Evolutionary conservation across 2,888 invertebrate species (phyloP).

Genomic region (Gymnoscelis rufifasciata): DNA sequence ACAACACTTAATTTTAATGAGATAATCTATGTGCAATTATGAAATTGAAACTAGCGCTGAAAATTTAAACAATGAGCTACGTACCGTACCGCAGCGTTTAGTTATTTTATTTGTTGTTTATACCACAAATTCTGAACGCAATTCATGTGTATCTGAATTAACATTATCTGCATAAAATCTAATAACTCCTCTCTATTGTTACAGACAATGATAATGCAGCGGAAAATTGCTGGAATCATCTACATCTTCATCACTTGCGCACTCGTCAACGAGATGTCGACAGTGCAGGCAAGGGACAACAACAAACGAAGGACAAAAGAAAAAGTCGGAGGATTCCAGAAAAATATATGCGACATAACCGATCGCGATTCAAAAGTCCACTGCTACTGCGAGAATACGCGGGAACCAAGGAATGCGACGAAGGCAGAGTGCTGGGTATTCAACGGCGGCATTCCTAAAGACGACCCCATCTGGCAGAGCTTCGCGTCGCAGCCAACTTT

Average conservation of each 20-base stretch:
- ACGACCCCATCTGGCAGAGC: slow-evolving; percentile 86
- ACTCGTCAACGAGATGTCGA: slow-evolving; percentile 70
- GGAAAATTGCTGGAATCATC: slow-evolving; percentile 59
- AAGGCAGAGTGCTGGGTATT: slow-evolving; percentile 89
- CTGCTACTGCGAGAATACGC: slow-evolving; percentile 83
- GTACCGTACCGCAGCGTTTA: no score
- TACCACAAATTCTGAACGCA: no score
- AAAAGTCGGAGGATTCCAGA: slow-evolving; percentile 68
- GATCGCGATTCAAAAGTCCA: slow-evolving; percentile 79
- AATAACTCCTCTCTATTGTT: slow-evolving; percentile 53
- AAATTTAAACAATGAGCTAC: no score
- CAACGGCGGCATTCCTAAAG: slow-evolving; percentile 81
- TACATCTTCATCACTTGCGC: slow-evolving; percentile 68
- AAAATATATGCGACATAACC: slow-evolving; percentile 80
- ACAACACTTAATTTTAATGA: no score
- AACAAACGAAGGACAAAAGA: slow-evolving; percentile 69
- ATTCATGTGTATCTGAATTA: background rate
- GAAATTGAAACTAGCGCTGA: no score
- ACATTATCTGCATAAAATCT: slow-evolving; percentile 22
- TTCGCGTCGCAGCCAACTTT: slow-evolving; percentile 86
- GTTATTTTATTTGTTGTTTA: no score
- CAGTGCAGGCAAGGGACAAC: slow-evolving; percentile 64
- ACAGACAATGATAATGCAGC: slow-evolving; percentile 66
- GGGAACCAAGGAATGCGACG: slow-evolving; percentile 78
- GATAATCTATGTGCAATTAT: no score